Evolutionary conservation across 2,113 vertebrate species (phyloP), one percentile per base, ranked within the genome.

Genomic region (Dicentrarchus labrax): DNA sequence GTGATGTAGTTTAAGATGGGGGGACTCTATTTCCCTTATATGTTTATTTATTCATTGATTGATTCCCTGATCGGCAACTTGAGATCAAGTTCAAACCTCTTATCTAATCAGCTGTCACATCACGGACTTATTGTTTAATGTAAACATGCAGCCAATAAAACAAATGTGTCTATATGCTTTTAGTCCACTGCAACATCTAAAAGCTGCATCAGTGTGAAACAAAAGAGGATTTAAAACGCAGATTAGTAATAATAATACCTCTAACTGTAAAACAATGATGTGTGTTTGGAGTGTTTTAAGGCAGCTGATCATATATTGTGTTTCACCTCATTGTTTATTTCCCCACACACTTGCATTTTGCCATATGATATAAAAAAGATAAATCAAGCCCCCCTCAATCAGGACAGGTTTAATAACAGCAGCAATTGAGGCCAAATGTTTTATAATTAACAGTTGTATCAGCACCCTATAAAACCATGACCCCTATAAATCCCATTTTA

Each of bases 401-500:
- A 94, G 95, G 95, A 96, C 94, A 95, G 96, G 90, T 96, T 96
- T 97, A 96, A 97, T 97, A 96, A 96, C 94, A 93, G 95, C 92
- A 95, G 93, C 96, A 92, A 96, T 95, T 94, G 96, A 96, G 95
- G 96, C 94, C 93, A 96, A 96, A 96, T 96, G 96, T 96, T 96
- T 95, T 96, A 96, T 97, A 97, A 97, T 97, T 97, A 97, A 97
- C 96, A 96, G 96, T 95, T 96, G 96, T 95, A 97, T 97, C 95
- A 96, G 96, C 96, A 95, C 94, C 95, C 94, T 96, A 96, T 97
- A 97, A 97, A 98, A 96, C 86, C 96, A 84, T 96, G 97, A 97
- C 97, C 96, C 96, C 96, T 96, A 97, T 97, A 97, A 97, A 97
- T 97, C 96, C 96, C 95, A 95, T 96, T 97, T 97, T 96, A 97